A percentile compares a stretch with the other conserved stretches of the same genome.
These are phyloP conservation scores for Dicycla oo DNA, from an alignment of 2,888 invertebrate species.

Conservation along the genomic window DNA sequence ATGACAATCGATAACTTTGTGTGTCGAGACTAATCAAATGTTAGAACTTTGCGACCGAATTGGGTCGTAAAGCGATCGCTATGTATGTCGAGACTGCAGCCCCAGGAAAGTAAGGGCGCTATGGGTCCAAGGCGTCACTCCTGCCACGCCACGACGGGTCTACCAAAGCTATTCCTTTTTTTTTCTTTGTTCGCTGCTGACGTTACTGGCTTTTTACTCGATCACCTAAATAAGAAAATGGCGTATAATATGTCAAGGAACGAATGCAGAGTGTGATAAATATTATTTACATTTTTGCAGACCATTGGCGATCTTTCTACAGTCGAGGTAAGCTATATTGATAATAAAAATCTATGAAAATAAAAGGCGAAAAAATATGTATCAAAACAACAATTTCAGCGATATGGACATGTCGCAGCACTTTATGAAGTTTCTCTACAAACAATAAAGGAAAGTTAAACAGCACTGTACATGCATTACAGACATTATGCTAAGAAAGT, in stretches of 20 bases:
- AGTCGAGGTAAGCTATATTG: constrained; percentile 65
- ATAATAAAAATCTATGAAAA: background rate
- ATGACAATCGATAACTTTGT: no score
- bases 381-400: background rate
- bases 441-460: background rate
- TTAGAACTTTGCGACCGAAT: no score
- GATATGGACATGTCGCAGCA: no score
- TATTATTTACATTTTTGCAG: constrained; percentile 51
- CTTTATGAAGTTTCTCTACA: background rate
- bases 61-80: no score
- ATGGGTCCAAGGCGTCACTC: background rate
- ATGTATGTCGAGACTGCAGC: background rate
- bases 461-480: background rate
- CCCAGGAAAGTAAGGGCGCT: no score
- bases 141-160: background rate
- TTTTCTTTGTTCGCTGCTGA: background rate
- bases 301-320: constrained; percentile 70
- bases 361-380: background rate
- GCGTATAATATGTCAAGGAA: background rate
- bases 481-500: background rate
- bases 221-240: background rate
- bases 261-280: background rate
- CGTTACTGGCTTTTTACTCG: background rate
- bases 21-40: no score
- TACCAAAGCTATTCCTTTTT: background rate